Conservation (phyloP, 2,888 invertebrate genomes). For the Synanthedon vespiformis region DNA sequence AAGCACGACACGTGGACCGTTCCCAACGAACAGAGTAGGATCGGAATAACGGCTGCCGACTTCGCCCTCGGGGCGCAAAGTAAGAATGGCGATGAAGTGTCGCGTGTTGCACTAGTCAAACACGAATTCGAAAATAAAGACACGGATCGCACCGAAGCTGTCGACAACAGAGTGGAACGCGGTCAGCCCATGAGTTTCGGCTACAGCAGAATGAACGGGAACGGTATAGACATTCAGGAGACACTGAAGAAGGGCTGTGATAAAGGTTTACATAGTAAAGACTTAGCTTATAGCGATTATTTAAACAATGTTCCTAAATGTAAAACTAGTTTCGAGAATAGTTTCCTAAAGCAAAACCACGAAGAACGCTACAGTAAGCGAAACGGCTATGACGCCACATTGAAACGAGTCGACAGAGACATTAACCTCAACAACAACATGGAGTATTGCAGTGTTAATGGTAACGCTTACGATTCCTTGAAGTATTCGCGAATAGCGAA, state of each 20-base stretch:
- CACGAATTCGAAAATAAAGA: conserved; percentile 61
- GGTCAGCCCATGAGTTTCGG: conserved; percentile 47
- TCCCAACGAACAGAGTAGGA: conserved; percentile 47
- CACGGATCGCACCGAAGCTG: conserved; percentile 37
- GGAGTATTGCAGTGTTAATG: conserved; percentile 58
- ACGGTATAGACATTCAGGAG: conserved; percentile 59
- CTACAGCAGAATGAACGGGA: conserved; percentile 48
- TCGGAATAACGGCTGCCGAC: conserved; percentile 44
- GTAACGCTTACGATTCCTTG: conserved; percentile 61
- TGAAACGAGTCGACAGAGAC: conserved; percentile 55
- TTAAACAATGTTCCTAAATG: conserved; percentile 67
- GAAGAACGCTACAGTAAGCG: conserved; percentile 60
- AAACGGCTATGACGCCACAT: conserved; percentile 48
- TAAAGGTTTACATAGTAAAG: conserved; percentile 64
- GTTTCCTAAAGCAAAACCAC: conserved; percentile 58
- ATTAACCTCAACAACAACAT: conserved; percentile 54
- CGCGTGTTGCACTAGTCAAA: conserved; percentile 54
- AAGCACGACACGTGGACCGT: conserved; percentile 62
- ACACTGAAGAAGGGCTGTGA: conserved; percentile 67
- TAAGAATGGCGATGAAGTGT: conserved; percentile 38
- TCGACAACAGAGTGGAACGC: conserved; percentile 39
- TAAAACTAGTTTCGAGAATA: conserved; percentile 65
- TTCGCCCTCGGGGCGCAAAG: conserved; percentile 41
- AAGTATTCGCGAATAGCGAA: conserved; percentile 67
- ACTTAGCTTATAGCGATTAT: conserved; percentile 59